These are phyloP conservation scores for Parazoanthus darwini DNA, from an alignment of 92 coral and sea anemone species.

Conservation along the genomic window DNA sequence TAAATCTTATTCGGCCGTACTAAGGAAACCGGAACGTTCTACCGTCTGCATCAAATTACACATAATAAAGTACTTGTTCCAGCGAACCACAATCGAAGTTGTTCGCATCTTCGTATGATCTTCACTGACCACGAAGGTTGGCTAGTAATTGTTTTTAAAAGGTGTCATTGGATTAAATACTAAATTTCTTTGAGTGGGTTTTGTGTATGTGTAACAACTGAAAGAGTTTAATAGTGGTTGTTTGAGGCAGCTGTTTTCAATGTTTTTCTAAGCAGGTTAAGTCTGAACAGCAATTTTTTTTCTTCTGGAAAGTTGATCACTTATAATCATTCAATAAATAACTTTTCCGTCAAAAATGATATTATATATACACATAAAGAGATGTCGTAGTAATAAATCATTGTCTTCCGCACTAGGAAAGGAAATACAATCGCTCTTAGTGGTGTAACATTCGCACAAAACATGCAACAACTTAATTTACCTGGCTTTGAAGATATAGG, in stretches of 20 bases:
- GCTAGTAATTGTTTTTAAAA: too few relatives aligned
- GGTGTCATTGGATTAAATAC: neutral
- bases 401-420: neutral
- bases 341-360: neutral
- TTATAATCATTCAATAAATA: too few relatives aligned
- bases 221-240: neutral
- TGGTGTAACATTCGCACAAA: too few relatives aligned
- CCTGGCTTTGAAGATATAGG: neutral
- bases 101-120: too few relatives aligned
- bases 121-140: too few relatives aligned
- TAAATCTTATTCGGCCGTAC: neutral
- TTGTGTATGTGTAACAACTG: neutral
- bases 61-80: too few relatives aligned
- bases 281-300: neutral
- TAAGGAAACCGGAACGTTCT: neutral
- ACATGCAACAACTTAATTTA: neutral
- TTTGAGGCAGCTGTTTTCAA: neutral
- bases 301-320: neutral
- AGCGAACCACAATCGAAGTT: neutral
- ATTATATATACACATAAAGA: neutral
- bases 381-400: neutral
- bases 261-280: neutral
- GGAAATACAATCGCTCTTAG: too few relatives aligned
- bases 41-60: neutral
- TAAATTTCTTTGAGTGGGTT: neutral